A percentile compares a stretch with the other conserved stretches of the same genome.
Evolutionary conservation across 1,140 invertebrate genomes (phyloP).

Genomic region (Ostrea edulis): DNA sequence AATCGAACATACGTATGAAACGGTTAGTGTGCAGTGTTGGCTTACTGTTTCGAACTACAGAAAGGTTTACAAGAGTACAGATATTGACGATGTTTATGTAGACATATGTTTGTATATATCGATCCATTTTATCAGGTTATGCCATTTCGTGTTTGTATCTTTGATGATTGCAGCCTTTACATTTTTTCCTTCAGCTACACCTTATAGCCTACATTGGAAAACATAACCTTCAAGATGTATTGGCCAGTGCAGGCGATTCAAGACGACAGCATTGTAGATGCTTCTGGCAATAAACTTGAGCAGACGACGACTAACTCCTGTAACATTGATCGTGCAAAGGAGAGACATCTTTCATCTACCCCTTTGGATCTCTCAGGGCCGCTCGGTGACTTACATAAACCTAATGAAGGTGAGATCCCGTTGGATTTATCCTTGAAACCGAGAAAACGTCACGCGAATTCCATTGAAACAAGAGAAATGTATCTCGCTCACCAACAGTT

Average conservation of each 20-base stretch:
- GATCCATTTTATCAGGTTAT: background rate
- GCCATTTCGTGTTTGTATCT: background rate
- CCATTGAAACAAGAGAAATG: constrained; percentile 38
- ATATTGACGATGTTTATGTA: background rate
- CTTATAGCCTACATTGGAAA: background rate
- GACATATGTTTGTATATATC: background rate
- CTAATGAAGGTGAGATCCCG: constrained; percentile 52
- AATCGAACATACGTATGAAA: background rate
- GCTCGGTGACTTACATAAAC: background rate
- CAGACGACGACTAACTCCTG: background rate
- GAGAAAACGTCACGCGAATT: constrained; percentile 49
- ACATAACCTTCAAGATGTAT: constrained; percentile 29
- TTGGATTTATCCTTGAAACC: constrained; percentile 58
- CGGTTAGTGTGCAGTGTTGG: background rate
- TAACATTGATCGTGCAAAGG: background rate
- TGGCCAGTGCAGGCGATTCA: background rate
- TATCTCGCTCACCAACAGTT: constrained; percentile 29
- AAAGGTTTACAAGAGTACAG: too few relatives aligned
- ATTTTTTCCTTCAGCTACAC: constrained; percentile 7
- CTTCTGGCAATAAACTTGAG: constrained; percentile 25
- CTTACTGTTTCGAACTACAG: background rate
- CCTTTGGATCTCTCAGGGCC: constrained; percentile 47
- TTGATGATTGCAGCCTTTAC: background rate
- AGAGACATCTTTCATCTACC: constrained; percentile 1
- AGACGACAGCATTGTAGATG: constrained; percentile 13